Base-by-base conservation (phyloP, 2,113 vertebrate genomes). In the Rhabdornis inornatus region DNA sequence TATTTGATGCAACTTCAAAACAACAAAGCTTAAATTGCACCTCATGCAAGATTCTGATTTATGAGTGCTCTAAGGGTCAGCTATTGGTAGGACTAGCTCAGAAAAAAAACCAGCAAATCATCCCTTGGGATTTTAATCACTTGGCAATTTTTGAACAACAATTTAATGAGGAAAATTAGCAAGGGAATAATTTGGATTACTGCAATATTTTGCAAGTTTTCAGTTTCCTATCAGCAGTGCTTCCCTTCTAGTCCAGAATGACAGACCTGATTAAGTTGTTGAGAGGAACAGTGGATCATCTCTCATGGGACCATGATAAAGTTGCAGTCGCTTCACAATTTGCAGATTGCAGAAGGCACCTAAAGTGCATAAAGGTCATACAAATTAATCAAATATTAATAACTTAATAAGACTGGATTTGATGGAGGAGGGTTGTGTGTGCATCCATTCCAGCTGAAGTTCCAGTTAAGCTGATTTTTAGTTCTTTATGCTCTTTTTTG, bases 1-100 rank as follows among this genome's bases (percentile, higher is more conserved):
- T 97, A 98, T 98, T 95, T 98, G 97, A 98, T 97, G 94, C 83
- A 92, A 96, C 92, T 98, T 97, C 94, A 97, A 97, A 97, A 97
- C 80, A 97, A 95, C 52, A 97, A 93, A 94, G 95, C 87, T 96
- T 95, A 96, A 89, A 89, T 80, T 83, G 45, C 4, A 3, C 64
- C 86, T 95, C 85, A 49, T 52, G 85, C 35, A 87, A 90, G 70
- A 71, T 50, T 30, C 52, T 69, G 27, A 91, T 96, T 94, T 75
- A 27, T 80, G 90, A 92, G 53, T 61, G n/a, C 35, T 95, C 50
- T 52, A 63, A 70, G 47, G 20, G 49, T 65, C 60, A 14, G 33
- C 68, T 96, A 39, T 85, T 96, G 59, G 65, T 72, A 89, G 60
- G n/a, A 96, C 84, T 81, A 91, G 24, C 92, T 97, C 53, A 87